Conservation (phyloP, 2,888 invertebrate species). For the Troglohyphantes excavatus region DNA sequence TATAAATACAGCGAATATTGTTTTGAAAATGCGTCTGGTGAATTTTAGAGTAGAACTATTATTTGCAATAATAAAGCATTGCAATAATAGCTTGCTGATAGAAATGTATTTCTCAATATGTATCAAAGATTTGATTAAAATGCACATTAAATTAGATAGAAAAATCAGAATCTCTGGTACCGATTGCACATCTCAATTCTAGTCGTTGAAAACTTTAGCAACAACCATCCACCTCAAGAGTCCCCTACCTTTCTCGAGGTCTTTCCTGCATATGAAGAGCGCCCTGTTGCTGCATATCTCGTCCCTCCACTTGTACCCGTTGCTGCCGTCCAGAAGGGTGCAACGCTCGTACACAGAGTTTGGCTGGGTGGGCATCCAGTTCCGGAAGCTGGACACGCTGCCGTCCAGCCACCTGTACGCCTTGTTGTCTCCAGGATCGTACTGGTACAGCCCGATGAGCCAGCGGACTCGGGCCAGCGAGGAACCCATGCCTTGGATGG, state of each 20-base stretch:
- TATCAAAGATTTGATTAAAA: too few relatives aligned
- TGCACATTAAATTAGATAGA: too few relatives aligned
- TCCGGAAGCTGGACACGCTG: conserved; percentile 71
- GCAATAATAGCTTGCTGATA: too few relatives aligned
- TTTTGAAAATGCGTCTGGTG: too few relatives aligned
- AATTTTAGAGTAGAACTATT: too few relatives aligned
- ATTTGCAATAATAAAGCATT: too few relatives aligned
- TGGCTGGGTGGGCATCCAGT: conserved; percentile 78
- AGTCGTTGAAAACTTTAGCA: too few relatives aligned
- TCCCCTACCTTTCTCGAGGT: conserved; percentile 58
- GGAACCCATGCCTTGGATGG: conserved; percentile 76
- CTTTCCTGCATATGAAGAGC: conserved; percentile 76
- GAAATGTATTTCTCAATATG: too few relatives aligned
- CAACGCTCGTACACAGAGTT: conserved; percentile 77
- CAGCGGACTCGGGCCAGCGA: conserved; percentile 63
- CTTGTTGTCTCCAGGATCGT: conserved; percentile 61
- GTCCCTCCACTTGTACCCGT: conserved; percentile 78
- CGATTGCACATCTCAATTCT: too few relatives aligned
- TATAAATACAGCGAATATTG: too few relatives aligned
- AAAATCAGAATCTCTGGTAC: too few relatives aligned
- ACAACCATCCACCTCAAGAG: too few relatives aligned
- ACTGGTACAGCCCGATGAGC: conserved; percentile 76
- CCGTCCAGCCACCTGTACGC: conserved; percentile 78
- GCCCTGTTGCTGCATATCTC: conserved; percentile 73
- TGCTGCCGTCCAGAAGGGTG: conserved; percentile 73